Base-by-base conservation (phyloP, 2,888 invertebrate species). In the Dasypolia templi region DNA sequence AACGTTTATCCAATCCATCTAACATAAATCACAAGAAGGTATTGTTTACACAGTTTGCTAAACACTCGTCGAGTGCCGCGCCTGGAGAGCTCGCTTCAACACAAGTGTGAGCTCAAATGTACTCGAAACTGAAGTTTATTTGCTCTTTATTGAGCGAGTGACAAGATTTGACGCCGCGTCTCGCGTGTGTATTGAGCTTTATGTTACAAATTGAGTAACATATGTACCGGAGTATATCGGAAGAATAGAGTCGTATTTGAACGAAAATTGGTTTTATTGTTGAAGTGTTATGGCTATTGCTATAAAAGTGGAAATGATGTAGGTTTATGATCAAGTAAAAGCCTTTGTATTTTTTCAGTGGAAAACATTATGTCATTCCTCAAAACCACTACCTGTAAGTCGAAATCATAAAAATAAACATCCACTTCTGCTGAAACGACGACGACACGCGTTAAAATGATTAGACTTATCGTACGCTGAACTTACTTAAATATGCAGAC, bases 41-140 rank as follows among this genome's bases (percentile, higher is more conserved):
- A 88, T 89, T 94, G 93, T 95, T 94, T 94, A 91, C 92, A 91
- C 91, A 92, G 91, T 90, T 91, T 90, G 91, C 92, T 94, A 93
- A 94, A 94, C 93, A 94, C 92, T 93, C 89, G 83, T 87, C 84
- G 90, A 91, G 90, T 87, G 92, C 88, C 87, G 87, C 83, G 86
- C 76, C 86, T 90, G 72, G 87, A 92, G 91, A 88, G 88, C 87
- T 86, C 87, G 84, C 92, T 93, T 81, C 85, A 91, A 87, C 89
- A 92, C 91, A 91, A 94, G 94, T 92, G 93, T 92, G 90, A 92
- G 91, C 93, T 91, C 90, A 89, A 85, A 90, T 89, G 89, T 91
- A 90, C 93, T 93, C 86, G 83, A 92, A 89, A 89, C 87, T 90
- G 88, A 87, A 94, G 93, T 94, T 91, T 94, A 93, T 95, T 95